phyloP scores from a whole-genome alignment of 2,888 invertebrate species.

The Scaeva pyrastri region DNA sequence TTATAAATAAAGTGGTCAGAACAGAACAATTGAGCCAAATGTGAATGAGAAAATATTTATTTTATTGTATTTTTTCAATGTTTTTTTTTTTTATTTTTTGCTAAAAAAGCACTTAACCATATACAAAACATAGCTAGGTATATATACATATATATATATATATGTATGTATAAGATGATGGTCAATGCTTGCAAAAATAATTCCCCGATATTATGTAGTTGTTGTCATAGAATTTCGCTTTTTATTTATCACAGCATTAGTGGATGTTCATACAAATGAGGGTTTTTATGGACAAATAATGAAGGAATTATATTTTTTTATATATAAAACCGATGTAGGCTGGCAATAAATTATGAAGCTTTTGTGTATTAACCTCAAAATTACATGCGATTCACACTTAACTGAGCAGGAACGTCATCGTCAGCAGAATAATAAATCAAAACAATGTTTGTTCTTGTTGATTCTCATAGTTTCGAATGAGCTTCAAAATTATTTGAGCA shows the following conservation, averaged over 20 bases:
- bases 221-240: slow-evolving; percentile 36
- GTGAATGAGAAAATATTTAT: slow-evolving; percentile 18
- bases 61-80: neutral
- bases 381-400: neutral
- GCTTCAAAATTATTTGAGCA: neutral
- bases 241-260: slow-evolving; percentile 5
- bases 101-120: slow-evolving; percentile 10
- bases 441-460: slow-evolving; percentile 7
- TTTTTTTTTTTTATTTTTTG: neutral
- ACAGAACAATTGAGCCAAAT: slow-evolving; percentile 32
- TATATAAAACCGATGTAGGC: neutral
- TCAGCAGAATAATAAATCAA: neutral
- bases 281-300: neutral
- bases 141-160: neutral
- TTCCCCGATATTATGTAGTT: neutral
- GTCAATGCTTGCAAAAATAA: slow-evolving; percentile 19
- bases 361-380: neutral
- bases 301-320: neutral
- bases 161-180: slow-evolving; percentile 9
- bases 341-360: neutral
- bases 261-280: neutral
- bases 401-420: neutral
- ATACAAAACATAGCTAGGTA: too few species aligned
- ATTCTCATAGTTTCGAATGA: neutral
- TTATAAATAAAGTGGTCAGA: slow-evolving; percentile 24